A percentile compares a stretch with the other conserved stretches of the same genome.
Evolutionary conservation across 2,797 vertebrate species (phyloP).

Genomic region (Rhinoraja longicauda): DNA sequence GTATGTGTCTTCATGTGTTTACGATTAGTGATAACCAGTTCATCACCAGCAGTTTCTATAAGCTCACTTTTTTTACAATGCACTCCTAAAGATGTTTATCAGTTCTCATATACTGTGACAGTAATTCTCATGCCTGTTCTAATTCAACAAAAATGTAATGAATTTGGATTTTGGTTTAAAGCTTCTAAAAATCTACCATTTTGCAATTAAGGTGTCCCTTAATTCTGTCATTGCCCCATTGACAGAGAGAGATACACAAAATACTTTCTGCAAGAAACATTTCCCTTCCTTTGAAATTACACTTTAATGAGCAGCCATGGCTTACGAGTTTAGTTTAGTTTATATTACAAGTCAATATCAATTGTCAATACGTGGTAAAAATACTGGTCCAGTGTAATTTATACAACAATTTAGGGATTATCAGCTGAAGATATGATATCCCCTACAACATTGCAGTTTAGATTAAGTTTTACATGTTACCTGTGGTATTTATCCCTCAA

Average conservation of each 20-base stretch:
- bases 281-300: not conserved
- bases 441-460: not conserved
- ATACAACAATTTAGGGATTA: slow-evolving; percentile 47
- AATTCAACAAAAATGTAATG: not conserved
- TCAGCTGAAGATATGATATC: slow-evolving; percentile 49
- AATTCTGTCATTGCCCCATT: not conserved
- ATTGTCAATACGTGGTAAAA: slow-evolving; percentile 62
- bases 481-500: not conserved
- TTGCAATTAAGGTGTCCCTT: not conserved
- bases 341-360: slow-evolving; percentile 62
- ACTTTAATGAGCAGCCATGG: not conserved
- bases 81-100: not conserved
- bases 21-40: not conserved
- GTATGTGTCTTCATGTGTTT: not conserved
- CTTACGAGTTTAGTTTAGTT: slow-evolving; percentile 34
- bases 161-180: not conserved
- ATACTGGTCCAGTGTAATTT: slow-evolving; percentile 54
- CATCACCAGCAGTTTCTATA: not conserved
- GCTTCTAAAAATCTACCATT: not conserved
- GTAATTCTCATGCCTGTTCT: not conserved
- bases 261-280: not conserved
- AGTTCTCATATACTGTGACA: not conserved
- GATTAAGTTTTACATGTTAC: slow-evolving; percentile 44
- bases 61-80: not conserved
- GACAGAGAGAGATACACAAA: not conserved